These are phyloP conservation scores for Bradypus variegatus DNA, from an alignment of 2,797 vertebrate genomes.

Conservation along the genomic window DNA sequence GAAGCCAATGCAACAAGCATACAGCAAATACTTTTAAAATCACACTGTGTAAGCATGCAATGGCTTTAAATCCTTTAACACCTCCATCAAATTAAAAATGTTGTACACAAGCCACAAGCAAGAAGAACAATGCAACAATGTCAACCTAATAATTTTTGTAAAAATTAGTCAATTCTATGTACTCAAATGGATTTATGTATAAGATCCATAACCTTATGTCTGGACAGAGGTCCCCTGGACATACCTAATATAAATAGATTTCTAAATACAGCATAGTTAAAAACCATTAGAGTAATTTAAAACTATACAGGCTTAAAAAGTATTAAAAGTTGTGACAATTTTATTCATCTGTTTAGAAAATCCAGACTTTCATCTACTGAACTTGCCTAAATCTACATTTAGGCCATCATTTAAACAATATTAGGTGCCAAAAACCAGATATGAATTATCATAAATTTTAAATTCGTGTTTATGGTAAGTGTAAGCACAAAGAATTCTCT, in stretches of 20 bases:
- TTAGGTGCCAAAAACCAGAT: neutral
- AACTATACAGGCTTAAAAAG: neutral
- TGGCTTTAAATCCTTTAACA: neutral
- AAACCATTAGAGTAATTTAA: neutral
- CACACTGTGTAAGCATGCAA: neutral
- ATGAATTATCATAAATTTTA: neutral
- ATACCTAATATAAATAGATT: neutral
- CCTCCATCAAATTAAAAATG: neutral
- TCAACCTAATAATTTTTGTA: neutral
- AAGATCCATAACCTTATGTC: neutral
- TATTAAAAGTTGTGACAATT: neutral
- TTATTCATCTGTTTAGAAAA: neutral
- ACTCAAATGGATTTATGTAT: neutral
- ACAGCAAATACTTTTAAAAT: neutral
- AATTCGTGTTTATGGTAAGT: constrained; percentile 8
- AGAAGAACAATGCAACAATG: neutral
- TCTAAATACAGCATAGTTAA: neutral
- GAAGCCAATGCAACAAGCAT: neutral
- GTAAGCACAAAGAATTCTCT: neutral
- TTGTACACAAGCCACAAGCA: neutral
- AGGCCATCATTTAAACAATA: neutral
- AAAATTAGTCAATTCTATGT: neutral
- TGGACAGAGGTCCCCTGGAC: neutral
- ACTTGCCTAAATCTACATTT: constrained; percentile 22
- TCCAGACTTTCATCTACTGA: neutral